Conservation (phyloP, 2,888 invertebrate species). For the Erebia aethiops region DNA sequence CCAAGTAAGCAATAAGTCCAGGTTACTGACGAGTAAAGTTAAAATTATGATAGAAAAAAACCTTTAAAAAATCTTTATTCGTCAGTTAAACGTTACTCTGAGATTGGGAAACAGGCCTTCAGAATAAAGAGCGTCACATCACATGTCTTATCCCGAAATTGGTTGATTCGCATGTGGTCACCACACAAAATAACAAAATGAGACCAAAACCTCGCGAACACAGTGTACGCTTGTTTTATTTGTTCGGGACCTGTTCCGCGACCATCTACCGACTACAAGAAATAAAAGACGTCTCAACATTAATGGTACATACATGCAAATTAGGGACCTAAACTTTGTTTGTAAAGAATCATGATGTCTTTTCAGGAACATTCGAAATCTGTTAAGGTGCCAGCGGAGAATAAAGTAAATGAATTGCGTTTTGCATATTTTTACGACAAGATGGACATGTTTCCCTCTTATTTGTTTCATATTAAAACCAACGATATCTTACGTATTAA, state of each 20-base stretch:
- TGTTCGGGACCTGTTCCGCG: conserved; percentile 52
- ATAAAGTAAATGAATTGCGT: too few species aligned
- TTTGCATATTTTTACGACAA: too few species aligned
- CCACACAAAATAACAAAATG: conserved; percentile 16
- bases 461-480: too few species aligned
- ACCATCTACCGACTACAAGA: background rate
- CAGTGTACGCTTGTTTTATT: conserved; percentile 56
- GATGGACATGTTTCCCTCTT: too few species aligned
- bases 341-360: background rate
- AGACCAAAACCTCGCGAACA: conserved; percentile 41
- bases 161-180: background rate
- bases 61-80: too few species aligned
- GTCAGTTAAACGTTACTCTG: too few species aligned
- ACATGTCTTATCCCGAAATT: background rate
- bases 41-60: too few species aligned
- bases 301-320: background rate
- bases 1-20: too few species aligned
- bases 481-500: too few species aligned
- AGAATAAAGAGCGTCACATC: conserved; percentile 33
- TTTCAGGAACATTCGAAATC: too few species aligned
- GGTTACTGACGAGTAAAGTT: conserved; percentile 1
- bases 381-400: too few species aligned
- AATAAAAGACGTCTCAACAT: background rate
- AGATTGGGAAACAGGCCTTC: too few species aligned
- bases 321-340: background rate